Evolutionary conservation across 2,888 invertebrate genomes (phyloP), one percentile per base, ranked within the genome.

Genomic region (Metacarcinus magister): DNA sequence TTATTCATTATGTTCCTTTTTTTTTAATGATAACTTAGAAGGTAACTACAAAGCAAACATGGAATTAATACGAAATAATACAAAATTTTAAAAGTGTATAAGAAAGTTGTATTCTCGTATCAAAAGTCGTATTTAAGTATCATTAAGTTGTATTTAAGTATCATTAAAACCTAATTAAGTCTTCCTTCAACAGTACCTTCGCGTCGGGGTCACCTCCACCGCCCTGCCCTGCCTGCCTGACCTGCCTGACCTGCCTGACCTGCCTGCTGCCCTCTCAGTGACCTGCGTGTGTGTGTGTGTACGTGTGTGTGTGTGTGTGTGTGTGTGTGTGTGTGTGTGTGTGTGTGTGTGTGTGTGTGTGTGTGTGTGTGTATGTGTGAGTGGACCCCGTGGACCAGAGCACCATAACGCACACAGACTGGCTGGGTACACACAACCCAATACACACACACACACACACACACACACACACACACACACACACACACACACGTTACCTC

Each of bases 401-500:
- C 28, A 82, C 2, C 82, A 32, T 82, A 16, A 16, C 28, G 32
- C 16, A 82, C 82, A 82, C 82, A 82, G 82, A 82, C 82, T 82
- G 13, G 82, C 82, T 82, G 82, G 13, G 10, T 10, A 32, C 32
- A 16, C 16, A 82, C 82, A 82, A 13, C 2, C 8, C 23, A 23
- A n/a, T 39, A 39, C 39, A 39, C 39, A 39, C 39, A 39, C 39
- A 39, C 39, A 39, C 39, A 39, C 54, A 54, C 54, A 67, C n/a
- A n/a, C 67, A 67, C 67, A 67, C 67, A 67, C 67, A 67, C 67
- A 67, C 8, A 82, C 32, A 82, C 82, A 32, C 82, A 82, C 82
- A 82, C 82, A 82, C 82, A 23, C 82, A 82, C 82, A 32, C 32
- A 82, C 82, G 32, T 13, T 82, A 82, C 32, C 82, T 82, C 82